A percentile compares a stretch with the other conserved stretches of the same genome.
These are phyloP conservation scores for Apamea anceps DNA, from an alignment of 2,888 invertebrate genomes.

Conservation along the genomic window DNA sequence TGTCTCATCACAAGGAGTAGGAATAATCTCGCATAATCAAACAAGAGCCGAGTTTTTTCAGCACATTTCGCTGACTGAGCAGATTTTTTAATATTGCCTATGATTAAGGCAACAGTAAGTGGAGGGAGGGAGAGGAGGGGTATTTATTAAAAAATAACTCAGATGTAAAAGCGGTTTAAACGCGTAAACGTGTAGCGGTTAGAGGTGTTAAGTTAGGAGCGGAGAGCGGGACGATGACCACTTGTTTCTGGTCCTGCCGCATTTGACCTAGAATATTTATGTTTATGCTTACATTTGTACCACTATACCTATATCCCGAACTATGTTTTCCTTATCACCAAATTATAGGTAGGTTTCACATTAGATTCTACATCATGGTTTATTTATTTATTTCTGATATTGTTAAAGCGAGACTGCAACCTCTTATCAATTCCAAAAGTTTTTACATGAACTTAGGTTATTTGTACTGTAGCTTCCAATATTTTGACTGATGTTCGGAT, in stretches of 20 bases:
- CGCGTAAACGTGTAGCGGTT: slow-evolving; percentile 61
- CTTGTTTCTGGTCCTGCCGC: too few species aligned
- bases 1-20: slow-evolving; percentile 1
- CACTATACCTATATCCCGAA: background rate
- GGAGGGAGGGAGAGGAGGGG: slow-evolving; percentile 47
- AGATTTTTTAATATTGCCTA: slow-evolving; percentile 76
- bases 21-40: slow-evolving; percentile 47
- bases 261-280: background rate
- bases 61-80: slow-evolving; percentile 40
- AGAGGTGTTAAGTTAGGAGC: slow-evolving; percentile 12
- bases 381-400: too few species aligned
- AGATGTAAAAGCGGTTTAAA: slow-evolving; percentile 72
- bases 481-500: too few species aligned
- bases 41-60: slow-evolving; percentile 34
- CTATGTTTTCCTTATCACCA: background rate
- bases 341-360: background rate
- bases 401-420: too few species aligned
- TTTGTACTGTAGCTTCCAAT: too few species aligned
- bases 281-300: background rate
- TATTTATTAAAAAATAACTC: slow-evolving; percentile 82
- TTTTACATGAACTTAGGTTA: too few species aligned
- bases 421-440: background rate
- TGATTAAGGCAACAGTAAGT: slow-evolving; percentile 68
- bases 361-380: background rate
- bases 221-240: slow-evolving; percentile 3